Evolutionary conservation across 2,797 vertebrate species (phyloP).

Genomic region (Rhabdomys pumilio): DNA sequence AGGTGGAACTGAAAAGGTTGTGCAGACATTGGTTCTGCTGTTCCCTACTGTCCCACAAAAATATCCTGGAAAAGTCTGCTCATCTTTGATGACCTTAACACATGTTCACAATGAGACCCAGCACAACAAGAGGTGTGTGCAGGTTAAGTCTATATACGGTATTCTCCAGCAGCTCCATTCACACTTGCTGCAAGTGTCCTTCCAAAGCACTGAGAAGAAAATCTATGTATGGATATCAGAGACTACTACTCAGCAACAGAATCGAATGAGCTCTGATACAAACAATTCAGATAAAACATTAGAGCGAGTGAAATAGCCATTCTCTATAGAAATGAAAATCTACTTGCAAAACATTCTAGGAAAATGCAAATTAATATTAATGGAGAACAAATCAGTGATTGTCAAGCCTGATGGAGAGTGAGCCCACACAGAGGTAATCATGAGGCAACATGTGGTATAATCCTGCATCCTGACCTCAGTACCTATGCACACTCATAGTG

Average conservation of each 20-base stretch:
- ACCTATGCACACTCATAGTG: not conserved
- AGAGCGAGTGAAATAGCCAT: not conserved
- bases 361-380: not conserved
- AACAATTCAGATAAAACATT: not conserved
- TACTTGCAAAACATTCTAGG: not conserved
- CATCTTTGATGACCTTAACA: slow-evolving; percentile 7
- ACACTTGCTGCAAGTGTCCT: not conserved
- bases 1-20: not conserved
- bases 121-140: not conserved
- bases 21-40: not conserved
- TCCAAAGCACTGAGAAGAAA: not conserved
- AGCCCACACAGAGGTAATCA: not conserved
- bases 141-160: not conserved
- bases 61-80: not conserved
- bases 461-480: not conserved
- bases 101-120: not conserved
- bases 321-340: slow-evolving; percentile 1
- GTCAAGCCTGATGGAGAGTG: not conserved
- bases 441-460: not conserved
- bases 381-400: not conserved
- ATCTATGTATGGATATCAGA: not conserved
- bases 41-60: not conserved
- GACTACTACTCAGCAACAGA: not conserved
- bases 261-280: not conserved
- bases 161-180: not conserved